Evolutionary conservation across 2,113 vertebrate genomes (phyloP), one percentile per base, ranked within the genome.

Genomic region (Platichthys flesus): DNA sequence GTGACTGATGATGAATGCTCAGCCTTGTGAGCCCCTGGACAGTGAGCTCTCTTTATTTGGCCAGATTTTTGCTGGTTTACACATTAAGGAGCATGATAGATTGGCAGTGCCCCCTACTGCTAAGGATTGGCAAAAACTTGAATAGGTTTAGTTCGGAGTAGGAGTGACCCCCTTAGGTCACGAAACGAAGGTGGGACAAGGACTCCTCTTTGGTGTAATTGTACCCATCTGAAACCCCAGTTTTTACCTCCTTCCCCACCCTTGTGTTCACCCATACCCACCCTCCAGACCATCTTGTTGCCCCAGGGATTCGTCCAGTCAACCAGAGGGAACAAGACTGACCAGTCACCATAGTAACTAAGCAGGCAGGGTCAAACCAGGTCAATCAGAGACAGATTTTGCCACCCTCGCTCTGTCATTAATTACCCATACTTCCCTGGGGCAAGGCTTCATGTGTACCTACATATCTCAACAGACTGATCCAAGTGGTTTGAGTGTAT

Each of bases 311-410:
- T 83, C 42, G 3, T 62, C 79, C 82, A 79, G 73, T 91, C 88
- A 85, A 70, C 86, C 88, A 67, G 49, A 88, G 87, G 79, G 74
- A 86, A 84, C 21, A 3, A 74, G 73, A 52, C 81, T 84, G 69
- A 76, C 89, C 78, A 47, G 71, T 91, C 83, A 40, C 85, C 23
- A 67, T 79, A 74, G 84, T 58, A 79, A 91, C 87, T 70, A 81
- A 88, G 75, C 79, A 14, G 31, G 2, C 16, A 15, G 88, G 92
- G 91, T 93, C 86, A 91, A 76, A 79, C 20, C 4, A 35, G 91
- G 89, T 93, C 90, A 93, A 91, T 83, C 82, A 76, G 83, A 86
- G 87, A 91, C 88, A 91, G 88, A 85, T 61, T 65, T 69, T 87
- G 70, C 85, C 85, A 90, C 83, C 82, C 42, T 26, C 23, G 66